Evolutionary conservation across 2,797 vertebrate species (phyloP).

Genomic region (Rhynchotus rufescens): DNA sequence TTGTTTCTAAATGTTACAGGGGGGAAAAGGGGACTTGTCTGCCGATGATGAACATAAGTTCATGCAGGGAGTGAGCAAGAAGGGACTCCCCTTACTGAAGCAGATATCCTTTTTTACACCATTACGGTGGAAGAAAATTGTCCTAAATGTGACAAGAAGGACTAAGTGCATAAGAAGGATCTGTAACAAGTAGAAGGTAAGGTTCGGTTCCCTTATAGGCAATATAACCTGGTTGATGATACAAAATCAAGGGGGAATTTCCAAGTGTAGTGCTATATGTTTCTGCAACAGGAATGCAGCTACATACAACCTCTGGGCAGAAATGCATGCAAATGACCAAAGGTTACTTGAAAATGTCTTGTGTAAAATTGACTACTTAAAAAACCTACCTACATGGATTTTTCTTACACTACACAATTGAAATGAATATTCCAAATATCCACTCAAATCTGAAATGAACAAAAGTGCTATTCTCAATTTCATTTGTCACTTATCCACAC

Average conservation of each 20-base stretch:
- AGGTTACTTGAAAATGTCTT: background rate
- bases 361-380: background rate
- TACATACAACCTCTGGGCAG: background rate
- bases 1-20: background rate
- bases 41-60: background rate
- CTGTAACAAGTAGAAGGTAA: background rate
- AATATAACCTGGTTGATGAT: background rate
- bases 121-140: background rate
- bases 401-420: background rate
- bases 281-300: background rate
- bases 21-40: background rate
- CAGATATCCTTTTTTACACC: background rate
- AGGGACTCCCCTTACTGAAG: background rate
- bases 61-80: background rate
- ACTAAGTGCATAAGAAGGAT: no score
- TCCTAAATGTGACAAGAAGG: background rate
- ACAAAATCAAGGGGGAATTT: background rate
- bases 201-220: background rate
- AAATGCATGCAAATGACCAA: background rate
- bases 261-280: background rate
- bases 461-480: background rate
- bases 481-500: background rate
- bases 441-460: background rate
- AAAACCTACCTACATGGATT: background rate
- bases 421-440: background rate